Evolutionary conservation across 2,113 vertebrate genomes (phyloP), one percentile per base, ranked within the genome.

Genomic region (Cavia porcellus): DNA sequence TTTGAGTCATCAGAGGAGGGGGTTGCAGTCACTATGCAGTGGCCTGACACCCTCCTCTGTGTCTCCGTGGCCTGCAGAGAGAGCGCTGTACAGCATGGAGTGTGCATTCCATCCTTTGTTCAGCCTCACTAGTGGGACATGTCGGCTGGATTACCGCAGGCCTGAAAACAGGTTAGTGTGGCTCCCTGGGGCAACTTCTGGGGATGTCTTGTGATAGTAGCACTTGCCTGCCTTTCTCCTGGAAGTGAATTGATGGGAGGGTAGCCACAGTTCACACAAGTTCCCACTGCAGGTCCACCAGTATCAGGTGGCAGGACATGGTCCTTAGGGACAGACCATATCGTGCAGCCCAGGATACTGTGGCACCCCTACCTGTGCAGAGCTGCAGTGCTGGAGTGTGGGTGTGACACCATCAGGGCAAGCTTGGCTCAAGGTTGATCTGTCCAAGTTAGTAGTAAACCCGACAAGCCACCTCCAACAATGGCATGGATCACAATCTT

Each of bases 81-180:
- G 99, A 87, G 99, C 99, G 0, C 97, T 99, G 81, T 99, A 99
- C 99, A 99, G 99, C 98, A 99, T 99, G 98, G 99, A 99, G 96
- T 99, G 99, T n/a, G 98, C 99, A 25, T 99, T 99, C 98, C 99
- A 99, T 87, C 99, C 99, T 0, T 89, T 99, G 83, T 99, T 99
- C 98, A 99, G 99, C 93, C 99, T 99, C 95, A 99, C 99, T 66
- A 99, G 99, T 0, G 99, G 99, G 25, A 98, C 97, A 86, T 99
- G 99, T 98, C 98, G 99, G 93, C 98, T 99, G 96, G 99, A 99
- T 97, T 99, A 99, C 98, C 98, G 99, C 83, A 99, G 99, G 88
- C 98, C 99, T 0, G 99, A 99, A 98, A 99, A 99, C 99, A 99
- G 99, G 99, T 99, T 94, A 72, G 98, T 84, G 1, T 12, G 0